Base-by-base conservation (phyloP, 1,140 invertebrate species). In the Temnothorax nylanderi region DNA sequence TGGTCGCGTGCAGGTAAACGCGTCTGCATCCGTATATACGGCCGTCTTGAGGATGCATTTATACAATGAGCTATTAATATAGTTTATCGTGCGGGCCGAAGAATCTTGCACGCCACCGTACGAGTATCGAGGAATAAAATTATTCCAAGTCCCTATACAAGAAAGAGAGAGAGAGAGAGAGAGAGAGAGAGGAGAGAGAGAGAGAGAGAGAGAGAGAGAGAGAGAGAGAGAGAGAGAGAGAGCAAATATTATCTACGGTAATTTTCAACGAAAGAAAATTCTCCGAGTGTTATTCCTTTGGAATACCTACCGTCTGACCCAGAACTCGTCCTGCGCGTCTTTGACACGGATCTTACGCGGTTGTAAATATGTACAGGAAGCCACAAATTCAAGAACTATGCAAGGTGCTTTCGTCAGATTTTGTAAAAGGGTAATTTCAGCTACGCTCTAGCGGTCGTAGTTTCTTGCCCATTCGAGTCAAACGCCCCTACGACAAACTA, bases 21-120 rank as follows among this genome's bases (percentile, higher is more conserved):
- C 67, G 41, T 47, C 80, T 75, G 54, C 11, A 74, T 74, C 32
- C 41, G 18, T 47, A 47, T n/a, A 1, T 71, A 71, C 51, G 51
- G 54, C 26, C 41, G 26, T 37, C 18, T 21, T 41, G 21, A 75
- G 41, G 41, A 75, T 84, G 56, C 56, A 60, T 62, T 75, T 75
- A 37, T 49, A 84, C 80, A 84, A 84, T 60, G 69, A 84, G 69
- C 80, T 84, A 74, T 84, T 84, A 84, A 84, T 84, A 49, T 84
- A 84, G 18, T 74, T 84, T 84, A 84, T 75, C 34, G 21, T 4
- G 10, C 34, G 18, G 49, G 21, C 8, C 26, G 80, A 34, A 34
- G 41, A 21, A 18, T 60, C 54, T 47, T 34, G 69, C 80, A 74
- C 71, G 54, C 49, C 26, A 44, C 18, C 18, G 16, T 54, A 10